Base-by-base conservation (phyloP, 1,140 invertebrate genomes). In the Ephestia elutella region DNA sequence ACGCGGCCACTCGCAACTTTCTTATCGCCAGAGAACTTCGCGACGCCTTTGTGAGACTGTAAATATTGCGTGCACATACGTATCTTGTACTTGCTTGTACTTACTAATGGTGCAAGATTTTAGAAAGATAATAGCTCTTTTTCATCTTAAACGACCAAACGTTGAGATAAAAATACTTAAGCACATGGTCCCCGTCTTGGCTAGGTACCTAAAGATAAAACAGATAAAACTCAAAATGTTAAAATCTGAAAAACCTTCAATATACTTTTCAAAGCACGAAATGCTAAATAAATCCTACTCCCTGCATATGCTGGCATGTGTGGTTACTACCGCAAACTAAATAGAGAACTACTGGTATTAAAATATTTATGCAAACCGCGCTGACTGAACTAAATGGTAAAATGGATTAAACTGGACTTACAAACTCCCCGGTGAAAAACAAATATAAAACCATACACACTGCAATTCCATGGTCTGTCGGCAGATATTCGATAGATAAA, bases 1-100 rank as follows among this genome's bases (percentile, higher is more conserved):
- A 64, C 64, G 67, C 60, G 60, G 60, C 62, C 66, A 65, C 68
- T 74, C 64, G 53, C 63, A 76, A 78, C 71, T 78, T 78, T 71
- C 70, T 73, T 78, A 78, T 75, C 75, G 64, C 68, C 28, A 49
- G 59, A 57, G 56, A 66, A 68, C 55, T 70, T 67, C 58, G 54
- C 65, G 60, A 57, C 50, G 54, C 21, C 54, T 60, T 50, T 11
- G 48, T 19, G 54, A 50, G 19, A 35, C 53, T 30, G 51, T 30
- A 35, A 35, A 56, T 38, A 32, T 60, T 60, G 59, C 59, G 59
- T 60, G 54, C 51, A n/a, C 38, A 44, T 44, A 44, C 15, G 38
- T 44, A 3, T 44, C 38, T 4, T 15, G 38, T 25, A 44, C 15
- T 44, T 35, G 13, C 8, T 35, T 44, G 35, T 56, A 18, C 44